phyloP scores from a whole-genome alignment of 2,888 invertebrate genomes.

The Xestia ashworthii region DNA sequence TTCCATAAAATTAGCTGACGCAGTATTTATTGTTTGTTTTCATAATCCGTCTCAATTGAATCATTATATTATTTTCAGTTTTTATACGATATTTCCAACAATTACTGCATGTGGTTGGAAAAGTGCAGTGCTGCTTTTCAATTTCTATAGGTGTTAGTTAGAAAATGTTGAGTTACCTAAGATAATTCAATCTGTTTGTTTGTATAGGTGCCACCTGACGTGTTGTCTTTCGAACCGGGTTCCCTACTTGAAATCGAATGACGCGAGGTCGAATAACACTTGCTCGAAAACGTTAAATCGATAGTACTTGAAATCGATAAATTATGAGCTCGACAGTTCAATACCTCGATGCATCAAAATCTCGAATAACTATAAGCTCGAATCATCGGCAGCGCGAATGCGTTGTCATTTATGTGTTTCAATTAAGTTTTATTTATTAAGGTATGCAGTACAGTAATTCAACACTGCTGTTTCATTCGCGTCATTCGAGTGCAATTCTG shows the following conservation, averaged over 20 bases:
- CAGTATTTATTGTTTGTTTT: slow-evolving; percentile 33
- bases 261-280: no score
- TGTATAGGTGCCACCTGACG: slow-evolving; percentile 15
- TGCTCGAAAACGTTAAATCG: no score
- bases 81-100: background rate
- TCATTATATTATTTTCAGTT: background rate
- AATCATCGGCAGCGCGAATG: no score
- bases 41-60: slow-evolving; percentile 1
- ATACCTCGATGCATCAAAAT: no score
- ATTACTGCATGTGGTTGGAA: background rate
- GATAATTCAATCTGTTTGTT: slow-evolving; percentile 11
- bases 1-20: slow-evolving; percentile 49
- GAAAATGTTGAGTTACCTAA: background rate
- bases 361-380: no score
- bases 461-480: background rate
- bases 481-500: background rate
- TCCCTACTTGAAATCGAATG: no score
- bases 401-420: slow-evolving; percentile 6
- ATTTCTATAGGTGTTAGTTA: background rate
- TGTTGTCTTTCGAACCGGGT: background rate
- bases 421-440: slow-evolving; percentile 1
- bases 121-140: background rate
- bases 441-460: background rate
- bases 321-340: no score
- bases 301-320: no score